phyloP scores from a whole-genome alignment of 2,797 vertebrate genomes.

The Brachymystax lenok region DNA sequence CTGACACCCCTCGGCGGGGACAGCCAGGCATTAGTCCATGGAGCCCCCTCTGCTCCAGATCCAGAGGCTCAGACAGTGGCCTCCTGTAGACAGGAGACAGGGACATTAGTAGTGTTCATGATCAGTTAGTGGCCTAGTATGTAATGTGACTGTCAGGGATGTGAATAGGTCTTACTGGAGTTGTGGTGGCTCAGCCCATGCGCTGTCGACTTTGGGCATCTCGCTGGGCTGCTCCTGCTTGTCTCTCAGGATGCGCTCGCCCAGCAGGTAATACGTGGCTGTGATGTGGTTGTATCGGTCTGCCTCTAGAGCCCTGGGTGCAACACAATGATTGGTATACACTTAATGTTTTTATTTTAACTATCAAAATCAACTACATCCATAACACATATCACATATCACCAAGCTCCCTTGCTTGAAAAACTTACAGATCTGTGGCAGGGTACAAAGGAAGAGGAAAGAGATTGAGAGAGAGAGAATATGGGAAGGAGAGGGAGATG shows the following conservation, averaged over 20 bases:
- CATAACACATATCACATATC: background rate
- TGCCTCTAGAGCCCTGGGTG: slow-evolving; percentile 70
- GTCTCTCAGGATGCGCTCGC: slow-evolving; percentile 74
- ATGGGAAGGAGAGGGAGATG: background rate
- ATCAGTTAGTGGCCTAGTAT: background rate
- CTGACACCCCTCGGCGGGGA: slow-evolving; percentile 59
- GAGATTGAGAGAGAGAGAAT: background rate
- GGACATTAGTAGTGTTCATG: slow-evolving; percentile 10
- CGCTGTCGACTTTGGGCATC: slow-evolving; percentile 49
- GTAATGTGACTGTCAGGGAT: slow-evolving; percentile 73
- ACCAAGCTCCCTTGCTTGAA: background rate
- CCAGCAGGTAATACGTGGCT: slow-evolving; percentile 78
- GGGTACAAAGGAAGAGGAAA: background rate
- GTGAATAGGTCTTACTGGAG: slow-evolving; percentile 46
- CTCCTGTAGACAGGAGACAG: slow-evolving; percentile 37
- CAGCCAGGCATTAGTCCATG: slow-evolving; percentile 49
- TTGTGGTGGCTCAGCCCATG: slow-evolving; percentile 55
- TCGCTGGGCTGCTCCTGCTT: slow-evolving; percentile 69
- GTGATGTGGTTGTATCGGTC: slow-evolving; percentile 79
- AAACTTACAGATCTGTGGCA: background rate
- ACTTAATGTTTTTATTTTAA: too few species aligned
- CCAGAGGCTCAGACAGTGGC: slow-evolving; percentile 47
- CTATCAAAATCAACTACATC: background rate
- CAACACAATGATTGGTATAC: slow-evolving; percentile 74
- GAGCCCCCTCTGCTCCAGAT: slow-evolving; percentile 24